Percentiles rank a stretch among this genome's conserved stretches.
phyloP scores from a whole-genome alignment of 2,888 invertebrate species.

The Platycnemis pennipes region DNA sequence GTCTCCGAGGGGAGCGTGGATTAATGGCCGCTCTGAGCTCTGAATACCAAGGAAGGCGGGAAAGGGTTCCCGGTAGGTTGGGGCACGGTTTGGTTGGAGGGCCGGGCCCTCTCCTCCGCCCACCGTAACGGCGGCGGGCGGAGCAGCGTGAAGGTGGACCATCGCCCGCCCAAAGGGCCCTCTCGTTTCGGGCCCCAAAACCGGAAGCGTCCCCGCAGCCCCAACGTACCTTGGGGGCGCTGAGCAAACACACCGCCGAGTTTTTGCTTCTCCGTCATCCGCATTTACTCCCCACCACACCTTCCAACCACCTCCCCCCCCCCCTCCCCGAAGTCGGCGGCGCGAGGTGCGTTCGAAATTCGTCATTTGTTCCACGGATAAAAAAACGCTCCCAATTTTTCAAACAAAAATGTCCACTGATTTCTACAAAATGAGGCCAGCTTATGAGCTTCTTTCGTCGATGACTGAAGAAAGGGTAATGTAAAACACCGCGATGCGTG shows the following conservation, averaged over 20 bases:
- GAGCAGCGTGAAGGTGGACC: conserved; percentile 31
- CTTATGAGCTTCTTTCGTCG: no score
- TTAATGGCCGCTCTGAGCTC: conserved; percentile 47
- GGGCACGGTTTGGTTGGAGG: not conserved
- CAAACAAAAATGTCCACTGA: no score
- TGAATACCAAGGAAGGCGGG: conserved; percentile 51
- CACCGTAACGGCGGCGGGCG: not conserved
- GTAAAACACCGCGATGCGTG: no score
- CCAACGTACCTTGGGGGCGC: not conserved
- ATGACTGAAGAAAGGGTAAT: no score
- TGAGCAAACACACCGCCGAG: not conserved
- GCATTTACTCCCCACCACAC: not conserved
- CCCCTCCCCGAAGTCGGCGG: not conserved
- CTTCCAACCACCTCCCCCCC: not conserved
- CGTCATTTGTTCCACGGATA: not conserved
- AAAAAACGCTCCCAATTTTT: not conserved
- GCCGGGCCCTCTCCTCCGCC: not conserved
- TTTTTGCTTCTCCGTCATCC: not conserved
- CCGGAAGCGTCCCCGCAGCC: conserved; percentile 5
- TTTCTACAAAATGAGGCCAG: no score
- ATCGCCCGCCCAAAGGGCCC: not conserved
- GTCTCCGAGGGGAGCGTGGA: not conserved
- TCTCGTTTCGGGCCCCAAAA: not conserved
- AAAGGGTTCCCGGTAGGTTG: not conserved
- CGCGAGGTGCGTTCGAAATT: not conserved